Evolutionary conservation across 2,113 vertebrate species (phyloP).

Genomic region (Uria lomvia): DNA sequence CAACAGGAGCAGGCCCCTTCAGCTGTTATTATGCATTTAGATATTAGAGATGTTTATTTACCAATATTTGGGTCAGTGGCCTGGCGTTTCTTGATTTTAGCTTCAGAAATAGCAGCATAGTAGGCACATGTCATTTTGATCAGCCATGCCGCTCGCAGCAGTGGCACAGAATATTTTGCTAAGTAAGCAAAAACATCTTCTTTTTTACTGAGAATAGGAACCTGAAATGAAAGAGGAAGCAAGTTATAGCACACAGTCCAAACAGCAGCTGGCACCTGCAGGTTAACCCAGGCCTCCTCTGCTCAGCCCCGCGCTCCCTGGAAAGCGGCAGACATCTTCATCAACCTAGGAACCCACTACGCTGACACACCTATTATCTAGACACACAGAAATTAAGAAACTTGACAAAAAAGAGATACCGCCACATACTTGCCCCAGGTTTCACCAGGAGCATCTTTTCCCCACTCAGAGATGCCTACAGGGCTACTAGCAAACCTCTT

Average conservation of each 20-base stretch:
- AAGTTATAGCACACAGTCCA: not conserved
- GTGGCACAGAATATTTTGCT: conserved; percentile 78
- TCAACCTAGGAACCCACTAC: not conserved
- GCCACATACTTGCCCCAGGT: not conserved
- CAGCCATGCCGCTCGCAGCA: conserved; percentile 76
- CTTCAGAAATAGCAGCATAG: conserved; percentile 78
- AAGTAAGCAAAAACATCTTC: conserved; percentile 80
- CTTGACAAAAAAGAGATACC: not conserved
- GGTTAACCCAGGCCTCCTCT: not conserved
- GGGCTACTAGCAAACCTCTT: not conserved
- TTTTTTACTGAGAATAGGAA: conserved; percentile 82
- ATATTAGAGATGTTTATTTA: conserved; percentile 35
- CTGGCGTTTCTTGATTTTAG: conserved; percentile 81
- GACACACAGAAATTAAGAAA: not conserved
- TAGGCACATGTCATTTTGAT: conserved; percentile 83
- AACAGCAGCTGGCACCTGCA: not conserved
- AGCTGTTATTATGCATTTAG: not conserved
- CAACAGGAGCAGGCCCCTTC: not conserved
- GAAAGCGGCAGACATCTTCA: not conserved
- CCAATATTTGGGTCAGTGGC: conserved; percentile 75
- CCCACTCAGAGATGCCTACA: not conserved
- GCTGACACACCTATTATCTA: not conserved
- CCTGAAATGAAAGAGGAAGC: conserved; percentile 48
- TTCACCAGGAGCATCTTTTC: not conserved
- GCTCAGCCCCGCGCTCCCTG: rapidly evolving